phyloP scores from a whole-genome alignment of 1,140 invertebrate genomes.

The Bombyx mandarina region DNA sequence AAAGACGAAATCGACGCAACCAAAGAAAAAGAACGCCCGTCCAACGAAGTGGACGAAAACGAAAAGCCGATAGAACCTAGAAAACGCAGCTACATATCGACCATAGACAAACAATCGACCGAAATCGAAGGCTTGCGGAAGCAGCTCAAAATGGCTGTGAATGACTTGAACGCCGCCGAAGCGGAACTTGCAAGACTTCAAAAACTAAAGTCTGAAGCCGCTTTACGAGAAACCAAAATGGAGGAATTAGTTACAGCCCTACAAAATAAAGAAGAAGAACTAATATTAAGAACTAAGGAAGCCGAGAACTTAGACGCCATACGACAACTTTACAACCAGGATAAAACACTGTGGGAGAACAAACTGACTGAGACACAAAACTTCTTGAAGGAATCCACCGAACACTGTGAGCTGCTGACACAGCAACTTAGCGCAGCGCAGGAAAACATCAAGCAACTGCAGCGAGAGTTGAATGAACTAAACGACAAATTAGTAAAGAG shows the following conservation, averaged over 20 bases:
- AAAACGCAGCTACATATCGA: slow-evolving; percentile 68
- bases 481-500: slow-evolving; percentile 73
- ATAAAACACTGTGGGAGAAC: slow-evolving; percentile 77
- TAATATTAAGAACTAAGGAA: slow-evolving; percentile 78
- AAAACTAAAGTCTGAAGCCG: slow-evolving; percentile 76
- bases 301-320: slow-evolving; percentile 76
- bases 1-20: slow-evolving; percentile 65
- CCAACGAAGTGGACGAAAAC: slow-evolving; percentile 57
- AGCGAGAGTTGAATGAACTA: slow-evolving; percentile 74
- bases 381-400: slow-evolving; percentile 74
- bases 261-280: slow-evolving; percentile 80
- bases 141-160: slow-evolving; percentile 58
- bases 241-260: slow-evolving; percentile 78
- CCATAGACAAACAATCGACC: slow-evolving; percentile 76
- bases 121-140: slow-evolving; percentile 78
- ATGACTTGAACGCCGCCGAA: slow-evolving; percentile 69
- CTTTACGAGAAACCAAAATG: slow-evolving; percentile 79
- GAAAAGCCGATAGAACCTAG: slow-evolving; percentile 62
- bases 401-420: slow-evolving; percentile 75
- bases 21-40: slow-evolving; percentile 59
- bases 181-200: slow-evolving; percentile 80
- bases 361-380: slow-evolving; percentile 75
- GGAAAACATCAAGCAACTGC: slow-evolving; percentile 69
- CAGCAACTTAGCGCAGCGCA: slow-evolving; percentile 76
- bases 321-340: slow-evolving; percentile 74